Evolutionary conservation across 2,888 invertebrate species (phyloP), one percentile per base, ranked within the genome.

Genomic region (Drosophila nigricruria): DNA sequence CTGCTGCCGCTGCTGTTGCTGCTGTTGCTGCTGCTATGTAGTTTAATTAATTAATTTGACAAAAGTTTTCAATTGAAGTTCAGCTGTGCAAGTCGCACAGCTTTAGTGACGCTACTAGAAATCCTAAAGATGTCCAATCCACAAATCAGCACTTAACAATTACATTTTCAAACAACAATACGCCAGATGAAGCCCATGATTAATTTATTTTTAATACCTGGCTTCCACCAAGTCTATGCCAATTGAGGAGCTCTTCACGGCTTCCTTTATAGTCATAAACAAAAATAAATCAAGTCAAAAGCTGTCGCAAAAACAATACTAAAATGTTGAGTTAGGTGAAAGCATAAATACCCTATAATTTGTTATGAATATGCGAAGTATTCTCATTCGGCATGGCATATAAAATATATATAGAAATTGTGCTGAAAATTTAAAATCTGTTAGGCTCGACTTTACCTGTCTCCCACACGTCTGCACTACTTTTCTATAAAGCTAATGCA

Each of bases 1-100:
- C 36, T 53, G 25, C 5, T 60, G 34, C 2, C 27, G 23, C 27
- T 36, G 16, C 40, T 32, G 23, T 54, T 42, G 30, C 43, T 82
- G 58, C 43, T 79, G 32, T 23, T 52, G 10, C 47, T 52, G 47
- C 50, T 82, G 60, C 45, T 77, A 57, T 71, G 68, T 82, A 82
- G 88, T 82, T 89, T 86, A 84, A 86, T 86, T 86, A 86, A 86
- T 86, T 86, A 89, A 89, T 89, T 89, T 82, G 82, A 77, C 78
- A 79, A 85, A 86, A 89, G 77, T 88, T 89, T 89, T 79, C 79
- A 79, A 85, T 85, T 81, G 83, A 77, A 81, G 65, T 68, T 70
- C 62, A 66, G 52, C 65, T 69, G 83, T 25, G 53, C 18, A 23
- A 36, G 49, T 14, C 42, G 42, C 38, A 34, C 23, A 58, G 75